Conservation (phyloP, 37 sponge, comb jelly and placozoan species). For the Agelas oroides region DNA sequence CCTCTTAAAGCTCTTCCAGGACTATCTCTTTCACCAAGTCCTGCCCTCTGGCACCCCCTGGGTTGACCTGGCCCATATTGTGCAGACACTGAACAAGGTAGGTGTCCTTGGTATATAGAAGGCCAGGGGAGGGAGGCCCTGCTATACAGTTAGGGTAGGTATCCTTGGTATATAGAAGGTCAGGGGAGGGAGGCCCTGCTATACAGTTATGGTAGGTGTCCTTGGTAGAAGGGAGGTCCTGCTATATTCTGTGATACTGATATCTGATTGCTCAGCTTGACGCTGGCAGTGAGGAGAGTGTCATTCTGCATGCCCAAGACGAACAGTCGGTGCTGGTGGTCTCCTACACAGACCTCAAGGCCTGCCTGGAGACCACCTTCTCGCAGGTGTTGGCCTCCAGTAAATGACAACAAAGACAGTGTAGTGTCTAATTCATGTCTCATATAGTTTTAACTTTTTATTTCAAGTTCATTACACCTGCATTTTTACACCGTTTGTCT, state of each 20-base stretch:
- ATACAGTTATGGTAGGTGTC: background rate
- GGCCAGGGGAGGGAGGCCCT: too few species aligned
- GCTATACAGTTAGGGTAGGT: too few species aligned
- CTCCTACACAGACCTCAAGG: constrained; percentile 78
- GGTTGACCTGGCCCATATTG: constrained; percentile 88
- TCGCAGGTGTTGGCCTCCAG: constrained; percentile 23
- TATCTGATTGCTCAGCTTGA: constrained; percentile 61
- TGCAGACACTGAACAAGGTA: constrained; percentile 89
- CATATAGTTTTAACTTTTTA: too few species aligned
- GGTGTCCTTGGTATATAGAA: background rate
- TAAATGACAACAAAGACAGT: too few species aligned
- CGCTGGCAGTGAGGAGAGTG: constrained; percentile 70
- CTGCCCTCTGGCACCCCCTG: constrained; percentile 80
- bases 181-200: too few species aligned
- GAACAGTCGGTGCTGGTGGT: constrained; percentile 84
- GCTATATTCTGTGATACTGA: too few species aligned
- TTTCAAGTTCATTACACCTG: too few species aligned
- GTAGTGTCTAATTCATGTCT: too few species aligned
- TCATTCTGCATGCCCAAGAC: constrained; percentile 76
- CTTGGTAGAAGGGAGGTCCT: background rate
- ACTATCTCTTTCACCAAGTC: constrained; percentile 92
- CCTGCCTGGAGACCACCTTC: constrained; percentile 75
- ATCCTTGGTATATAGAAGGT: too few species aligned
- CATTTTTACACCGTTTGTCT: too few species aligned
- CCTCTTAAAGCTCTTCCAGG: constrained; percentile 85